Evolutionary conservation across 2,797 vertebrate species (phyloP), one percentile per base, ranked within the genome.

Genomic region (Ibycter americanus): DNA sequence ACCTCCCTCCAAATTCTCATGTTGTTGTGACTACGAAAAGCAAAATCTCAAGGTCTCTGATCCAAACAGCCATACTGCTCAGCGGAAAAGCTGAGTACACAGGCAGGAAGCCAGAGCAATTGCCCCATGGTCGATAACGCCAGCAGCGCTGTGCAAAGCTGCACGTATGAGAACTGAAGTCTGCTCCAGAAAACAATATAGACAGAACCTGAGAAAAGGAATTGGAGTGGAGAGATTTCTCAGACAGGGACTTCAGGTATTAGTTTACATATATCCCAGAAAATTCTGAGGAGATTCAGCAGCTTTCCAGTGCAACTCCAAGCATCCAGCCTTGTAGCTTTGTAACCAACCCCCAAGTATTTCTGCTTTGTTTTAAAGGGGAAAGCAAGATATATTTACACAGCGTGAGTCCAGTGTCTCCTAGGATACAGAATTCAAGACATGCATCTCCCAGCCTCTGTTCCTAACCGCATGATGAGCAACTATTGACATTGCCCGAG

Each of bases 21-120:
- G 36, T 19, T 38, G 55, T 44, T 71, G 55, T 76, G 88, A 27
- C 56, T 72, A 12, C 0, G 31, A 66, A 66, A 76, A 62, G 44
- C 67, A 83, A 47, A 74, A 44, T 56, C 83, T 66, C 73, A 73
- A 89, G 88, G 94, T 84, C 88, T 55, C 34, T 22, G 85, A 34
- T 80, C 88, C 62, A 73, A 82, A 81, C 0, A 20, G 36, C 71
- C 4, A 3, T 1, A 1, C 23, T 36, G 95, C 95, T 87, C 54
- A 7, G 76, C 22, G 29, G 91, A 54, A 72, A 51, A 73, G 90
- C 74, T 47, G 90, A 83, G 92, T 59, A 92, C 71, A 80, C 67
- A 40, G 96, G 94, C 96, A 87, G 77, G 73, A 32, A 79, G 94
- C 95, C 96, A 97, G 90, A 84, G 67, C 34, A 68, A 77, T 34